Percentiles rank a stretch among this genome's conserved stretches.
These are phyloP conservation scores for Lepidurus packardi DNA, from an alignment of 1,140 invertebrate species.

Conservation along the genomic window DNA sequence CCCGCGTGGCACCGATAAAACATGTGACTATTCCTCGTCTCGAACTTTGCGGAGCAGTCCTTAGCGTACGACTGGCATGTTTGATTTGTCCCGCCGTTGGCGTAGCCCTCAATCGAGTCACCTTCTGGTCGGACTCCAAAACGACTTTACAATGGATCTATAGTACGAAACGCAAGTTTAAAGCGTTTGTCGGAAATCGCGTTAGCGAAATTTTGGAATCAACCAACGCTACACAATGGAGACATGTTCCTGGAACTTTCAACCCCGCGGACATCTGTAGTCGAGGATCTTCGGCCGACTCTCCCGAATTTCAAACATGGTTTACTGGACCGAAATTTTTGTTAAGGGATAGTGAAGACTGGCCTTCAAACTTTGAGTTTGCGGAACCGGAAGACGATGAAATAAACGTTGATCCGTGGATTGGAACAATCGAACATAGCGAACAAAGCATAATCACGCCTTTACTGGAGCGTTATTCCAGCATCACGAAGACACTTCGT, in stretches of 20 bases:
- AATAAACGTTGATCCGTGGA: not conserved
- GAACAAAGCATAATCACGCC: not conserved
- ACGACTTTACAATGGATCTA: too few species aligned
- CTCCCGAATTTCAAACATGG: not conserved
- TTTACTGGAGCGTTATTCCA: not conserved
- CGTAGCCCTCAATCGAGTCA: too few species aligned
- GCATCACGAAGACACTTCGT: not conserved
- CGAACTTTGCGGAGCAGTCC: too few species aligned
- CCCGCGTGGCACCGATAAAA: too few species aligned
- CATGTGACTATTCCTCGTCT: too few species aligned
- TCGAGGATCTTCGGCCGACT: not conserved
- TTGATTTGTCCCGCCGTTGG: too few species aligned
- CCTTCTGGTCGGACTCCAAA: too few species aligned
- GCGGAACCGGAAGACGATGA: too few species aligned
- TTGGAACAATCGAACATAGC: not conserved
- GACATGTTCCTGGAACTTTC: slow-evolving; percentile 31
- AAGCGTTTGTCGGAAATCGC: too few species aligned
- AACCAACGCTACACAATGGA: slow-evolving; percentile 23
- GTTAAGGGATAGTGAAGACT: not conserved
- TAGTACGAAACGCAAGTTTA: too few species aligned
- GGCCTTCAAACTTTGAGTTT: not conserved
- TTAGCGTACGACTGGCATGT: too few species aligned
- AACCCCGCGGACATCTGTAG: slow-evolving; percentile 33
- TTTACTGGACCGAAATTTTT: not conserved
- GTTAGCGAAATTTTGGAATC: too few species aligned